These are phyloP conservation scores for Resseliella maxima DNA, from an alignment of 2,888 invertebrate genomes.

Conservation along the genomic window DNA sequence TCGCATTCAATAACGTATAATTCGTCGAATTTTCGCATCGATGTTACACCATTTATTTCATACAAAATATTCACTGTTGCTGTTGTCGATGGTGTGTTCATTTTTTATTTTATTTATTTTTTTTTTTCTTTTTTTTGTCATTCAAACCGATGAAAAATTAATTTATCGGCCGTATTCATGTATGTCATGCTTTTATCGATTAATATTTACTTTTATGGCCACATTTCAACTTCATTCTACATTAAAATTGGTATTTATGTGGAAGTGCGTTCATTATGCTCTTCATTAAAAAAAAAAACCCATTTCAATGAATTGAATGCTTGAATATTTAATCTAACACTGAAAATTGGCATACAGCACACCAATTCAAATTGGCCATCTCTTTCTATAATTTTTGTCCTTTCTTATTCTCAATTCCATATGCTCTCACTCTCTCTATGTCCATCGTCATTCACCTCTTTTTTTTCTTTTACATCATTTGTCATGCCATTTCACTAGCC, in stretches of 20 bases:
- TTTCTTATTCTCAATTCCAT: too few relatives aligned
- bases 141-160: slow-evolving; percentile 18
- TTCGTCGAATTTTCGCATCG: background rate
- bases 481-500: too few relatives aligned
- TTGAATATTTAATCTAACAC: background rate
- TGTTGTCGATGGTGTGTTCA: background rate
- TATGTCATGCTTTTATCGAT: background rate
- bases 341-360: background rate
- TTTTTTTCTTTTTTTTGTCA: too few relatives aligned
- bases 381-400: too few relatives aligned
- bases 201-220: background rate
- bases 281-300: background rate
- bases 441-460: too few relatives aligned
- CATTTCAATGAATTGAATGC: background rate
- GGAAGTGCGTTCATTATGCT: background rate
- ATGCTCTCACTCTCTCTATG: too few relatives aligned
- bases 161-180: background rate
- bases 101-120: too few relatives aligned
- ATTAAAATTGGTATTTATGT: background rate
- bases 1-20: background rate
- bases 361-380: too few relatives aligned
- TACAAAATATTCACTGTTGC: background rate
- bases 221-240: background rate
- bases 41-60: background rate
- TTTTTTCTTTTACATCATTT: too few relatives aligned